Percentiles rank a stretch among this genome's conserved stretches.
Evolutionary conservation across 1,140 invertebrate genomes (phyloP).

Genomic region (Lerema accius): DNA sequence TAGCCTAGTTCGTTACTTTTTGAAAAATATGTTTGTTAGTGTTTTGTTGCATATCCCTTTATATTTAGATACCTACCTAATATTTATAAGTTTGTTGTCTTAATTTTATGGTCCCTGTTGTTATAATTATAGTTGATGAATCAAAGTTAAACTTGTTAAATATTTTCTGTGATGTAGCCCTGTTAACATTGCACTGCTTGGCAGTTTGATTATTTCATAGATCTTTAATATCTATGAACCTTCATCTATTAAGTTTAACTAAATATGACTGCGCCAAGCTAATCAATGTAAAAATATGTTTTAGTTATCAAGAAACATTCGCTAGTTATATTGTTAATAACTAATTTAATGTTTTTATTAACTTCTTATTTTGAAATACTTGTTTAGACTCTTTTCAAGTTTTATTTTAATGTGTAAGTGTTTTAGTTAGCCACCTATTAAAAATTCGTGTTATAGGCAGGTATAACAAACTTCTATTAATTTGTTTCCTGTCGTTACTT

Average conservation of each 20-base stretch:
- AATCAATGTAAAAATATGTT: constrained; percentile 30
- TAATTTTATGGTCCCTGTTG: constrained; percentile 31
- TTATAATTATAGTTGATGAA: constrained; percentile 14
- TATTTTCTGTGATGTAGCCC: constrained; percentile 44
- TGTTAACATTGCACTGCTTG: constrained; percentile 44
- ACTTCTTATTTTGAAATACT: too few species aligned
- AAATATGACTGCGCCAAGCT: constrained; percentile 36
- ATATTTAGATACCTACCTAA: neutral
- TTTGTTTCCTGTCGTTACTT: too few species aligned
- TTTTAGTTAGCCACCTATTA: too few species aligned
- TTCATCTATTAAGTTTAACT: constrained; percentile 17
- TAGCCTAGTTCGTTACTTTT: neutral
- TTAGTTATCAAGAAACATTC: too few species aligned
- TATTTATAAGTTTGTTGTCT: constrained; percentile 24
- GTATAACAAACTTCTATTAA: neutral
- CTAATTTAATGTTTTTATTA: too few species aligned
- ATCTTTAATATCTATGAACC: neutral
- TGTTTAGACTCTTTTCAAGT: too few species aligned
- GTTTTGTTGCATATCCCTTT: constrained; percentile 7
- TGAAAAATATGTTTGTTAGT: neutral
- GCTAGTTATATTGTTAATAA: too few species aligned
- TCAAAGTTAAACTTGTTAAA: constrained; percentile 17
- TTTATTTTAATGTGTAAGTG: too few species aligned
- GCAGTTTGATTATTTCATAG: constrained; percentile 42
- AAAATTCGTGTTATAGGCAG: too few species aligned